A percentile compares a stretch with the other conserved stretches of the same genome.
Conservation (phyloP, 1,140 invertebrate genomes). For the Gonatopus flavifemur region DNA sequence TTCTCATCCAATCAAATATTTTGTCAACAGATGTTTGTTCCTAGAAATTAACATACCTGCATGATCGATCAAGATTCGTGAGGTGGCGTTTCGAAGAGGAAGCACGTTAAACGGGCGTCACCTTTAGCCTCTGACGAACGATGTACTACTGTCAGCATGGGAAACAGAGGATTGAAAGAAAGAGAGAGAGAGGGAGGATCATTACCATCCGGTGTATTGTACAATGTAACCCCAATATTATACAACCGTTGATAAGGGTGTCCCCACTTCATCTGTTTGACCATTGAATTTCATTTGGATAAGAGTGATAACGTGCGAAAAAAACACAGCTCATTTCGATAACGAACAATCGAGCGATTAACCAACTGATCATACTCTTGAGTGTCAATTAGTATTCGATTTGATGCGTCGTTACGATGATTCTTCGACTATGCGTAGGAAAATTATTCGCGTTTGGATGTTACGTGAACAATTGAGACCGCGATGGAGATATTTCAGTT, state of each 20-base stretch:
- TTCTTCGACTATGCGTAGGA: too few species aligned
- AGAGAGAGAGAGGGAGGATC: constrained; percentile 46
- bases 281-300: constrained; percentile 31
- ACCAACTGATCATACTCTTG: too few species aligned
- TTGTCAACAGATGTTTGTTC: too few species aligned
- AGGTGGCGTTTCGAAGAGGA: not conserved
- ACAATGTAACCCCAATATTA: constrained; percentile 18
- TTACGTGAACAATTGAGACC: too few species aligned
- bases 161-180: constrained; percentile 16
- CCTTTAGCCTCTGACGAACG: constrained; percentile 22
- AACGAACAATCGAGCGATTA: too few species aligned
- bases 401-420: too few species aligned
- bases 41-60: not conserved
- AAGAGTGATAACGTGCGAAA: too few species aligned
- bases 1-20: too few species aligned
- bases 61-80: not conserved
- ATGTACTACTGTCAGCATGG: constrained; percentile 20
- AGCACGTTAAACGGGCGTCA: constrained; percentile 2
- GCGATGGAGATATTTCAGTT: too few species aligned
- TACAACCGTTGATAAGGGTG: constrained; percentile 10
- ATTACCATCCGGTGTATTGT: constrained; percentile 50
- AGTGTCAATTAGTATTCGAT: too few species aligned
- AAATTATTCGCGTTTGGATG: too few species aligned
- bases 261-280: constrained; percentile 26
- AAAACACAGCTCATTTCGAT: too few species aligned